Conservation (phyloP, 35 echinoderm and acorn worm genomes). For the Chiridota heheva region DNA sequence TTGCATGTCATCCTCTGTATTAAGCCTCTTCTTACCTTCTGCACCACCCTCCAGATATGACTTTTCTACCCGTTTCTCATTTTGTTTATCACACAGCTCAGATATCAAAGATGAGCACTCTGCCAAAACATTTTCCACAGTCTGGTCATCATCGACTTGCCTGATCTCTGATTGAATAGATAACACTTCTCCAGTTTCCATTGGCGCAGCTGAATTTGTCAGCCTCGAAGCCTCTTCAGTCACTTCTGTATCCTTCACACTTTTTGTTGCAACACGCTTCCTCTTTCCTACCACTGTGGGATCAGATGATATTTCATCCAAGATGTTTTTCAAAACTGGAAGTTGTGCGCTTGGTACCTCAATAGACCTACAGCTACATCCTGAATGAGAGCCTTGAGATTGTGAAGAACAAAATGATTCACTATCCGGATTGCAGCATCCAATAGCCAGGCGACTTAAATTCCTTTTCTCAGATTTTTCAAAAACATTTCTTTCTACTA, state of each 20-base stretch:
- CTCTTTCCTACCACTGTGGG: no score
- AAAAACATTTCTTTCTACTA: background rate
- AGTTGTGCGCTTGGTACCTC: slow-evolving; percentile 25
- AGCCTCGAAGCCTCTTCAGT: background rate
- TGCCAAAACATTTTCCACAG: slow-evolving; percentile 19
- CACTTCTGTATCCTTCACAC: background rate
- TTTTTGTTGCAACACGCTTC: background rate
- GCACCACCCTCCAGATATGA: background rate
- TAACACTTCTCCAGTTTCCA: background rate
- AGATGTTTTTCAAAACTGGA: slow-evolving; percentile 34
- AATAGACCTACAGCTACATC: slow-evolving; percentile 50
- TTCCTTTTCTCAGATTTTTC: slow-evolving; percentile 5
- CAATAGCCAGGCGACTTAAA: slow-evolving; percentile 39
- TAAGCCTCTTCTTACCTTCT: background rate
- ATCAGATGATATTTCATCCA: slow-evolving; percentile 16
- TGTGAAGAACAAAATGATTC: slow-evolving; percentile 41
- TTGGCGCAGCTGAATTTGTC: background rate
- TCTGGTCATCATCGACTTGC: background rate
- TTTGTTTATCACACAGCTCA: background rate
- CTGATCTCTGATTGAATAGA: no score
- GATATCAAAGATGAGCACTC: slow-evolving; percentile 32
- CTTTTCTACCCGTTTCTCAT: background rate
- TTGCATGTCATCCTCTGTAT: background rate
- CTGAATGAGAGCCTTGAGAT: background rate
- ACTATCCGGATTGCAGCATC: slow-evolving; percentile 23